A percentile compares a stretch with the other conserved stretches of the same genome.
These are phyloP conservation scores for Tragelaphus imberbis DNA, from an alignment of 2,113 vertebrate species.

Conservation along the genomic window DNA sequence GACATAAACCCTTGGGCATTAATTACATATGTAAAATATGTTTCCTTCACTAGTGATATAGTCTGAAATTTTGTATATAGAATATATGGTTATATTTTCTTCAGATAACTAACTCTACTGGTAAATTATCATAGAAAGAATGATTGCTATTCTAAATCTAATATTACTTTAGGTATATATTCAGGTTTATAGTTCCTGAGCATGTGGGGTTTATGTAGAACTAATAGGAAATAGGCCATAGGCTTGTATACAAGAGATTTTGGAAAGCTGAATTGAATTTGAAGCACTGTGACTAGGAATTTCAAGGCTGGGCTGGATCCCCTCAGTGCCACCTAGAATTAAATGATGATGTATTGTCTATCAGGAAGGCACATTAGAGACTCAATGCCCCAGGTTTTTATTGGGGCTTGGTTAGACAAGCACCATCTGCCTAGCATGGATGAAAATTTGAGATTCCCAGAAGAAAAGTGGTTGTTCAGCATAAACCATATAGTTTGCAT, in stretches of 20 bases:
- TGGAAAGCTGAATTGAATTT: background rate
- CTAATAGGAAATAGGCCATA: background rate
- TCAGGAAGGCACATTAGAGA: background rate
- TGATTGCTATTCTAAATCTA: background rate
- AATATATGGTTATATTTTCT: background rate
- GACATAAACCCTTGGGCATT: background rate
- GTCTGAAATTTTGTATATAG: background rate
- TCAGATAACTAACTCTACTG: background rate
- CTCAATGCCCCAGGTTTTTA: background rate
- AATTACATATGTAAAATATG: background rate
- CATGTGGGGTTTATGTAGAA: background rate
- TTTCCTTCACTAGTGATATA: background rate
- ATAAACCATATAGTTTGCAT: background rate
- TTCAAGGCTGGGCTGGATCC: background rate
- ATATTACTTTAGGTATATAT: background rate
- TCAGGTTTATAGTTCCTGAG: background rate
- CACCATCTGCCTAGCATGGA: background rate
- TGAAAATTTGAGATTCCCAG: background rate
- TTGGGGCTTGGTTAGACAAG: background rate
- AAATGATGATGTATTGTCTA: background rate
- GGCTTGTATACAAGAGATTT: background rate
- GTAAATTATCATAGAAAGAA: background rate
- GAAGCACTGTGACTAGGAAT: background rate
- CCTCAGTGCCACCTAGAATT: background rate
- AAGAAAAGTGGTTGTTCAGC: background rate